Evolutionary conservation across 2,888 invertebrate genomes (phyloP).

Genomic region (Hecatera dysodea): DNA sequence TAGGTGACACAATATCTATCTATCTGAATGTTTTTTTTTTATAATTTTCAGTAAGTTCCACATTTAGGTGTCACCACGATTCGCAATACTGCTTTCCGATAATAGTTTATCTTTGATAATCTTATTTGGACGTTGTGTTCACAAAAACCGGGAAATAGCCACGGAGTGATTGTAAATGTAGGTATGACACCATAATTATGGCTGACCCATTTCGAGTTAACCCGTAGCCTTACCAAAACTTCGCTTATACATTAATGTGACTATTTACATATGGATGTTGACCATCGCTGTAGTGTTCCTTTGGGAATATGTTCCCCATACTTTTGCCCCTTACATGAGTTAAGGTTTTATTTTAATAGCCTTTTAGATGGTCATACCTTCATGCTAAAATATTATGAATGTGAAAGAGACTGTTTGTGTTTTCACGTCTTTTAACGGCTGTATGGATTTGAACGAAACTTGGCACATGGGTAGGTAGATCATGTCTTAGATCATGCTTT

Average conservation of each 20-base stretch:
- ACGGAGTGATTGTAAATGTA: constrained; percentile 34
- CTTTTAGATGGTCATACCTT: not conserved
- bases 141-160: not conserved
- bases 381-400: too few species aligned
- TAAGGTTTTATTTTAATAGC: constrained; percentile 30
- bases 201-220: constrained; percentile 48
- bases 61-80: not conserved
- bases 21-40: too few species aligned
- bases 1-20: too few species aligned
- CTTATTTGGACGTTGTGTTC: not conserved
- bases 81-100: not conserved
- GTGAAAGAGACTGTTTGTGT: too few species aligned
- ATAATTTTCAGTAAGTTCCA: too few species aligned
- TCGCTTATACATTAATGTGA: constrained; percentile 41
- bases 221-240: constrained; percentile 51
- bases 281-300: constrained; percentile 21
- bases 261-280: constrained; percentile 36
- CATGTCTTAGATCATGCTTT: too few species aligned
- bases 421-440: too few species aligned
- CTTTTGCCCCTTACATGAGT: not conserved
- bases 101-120: not conserved
- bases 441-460: too few species aligned
- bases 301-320: constrained; percentile 13
- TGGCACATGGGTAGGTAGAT: too few species aligned
- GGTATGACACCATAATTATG: constrained; percentile 37